Evolutionary conservation across 2,888 invertebrate species (phyloP).

Genomic region (Eubasilissa splendida): DNA sequence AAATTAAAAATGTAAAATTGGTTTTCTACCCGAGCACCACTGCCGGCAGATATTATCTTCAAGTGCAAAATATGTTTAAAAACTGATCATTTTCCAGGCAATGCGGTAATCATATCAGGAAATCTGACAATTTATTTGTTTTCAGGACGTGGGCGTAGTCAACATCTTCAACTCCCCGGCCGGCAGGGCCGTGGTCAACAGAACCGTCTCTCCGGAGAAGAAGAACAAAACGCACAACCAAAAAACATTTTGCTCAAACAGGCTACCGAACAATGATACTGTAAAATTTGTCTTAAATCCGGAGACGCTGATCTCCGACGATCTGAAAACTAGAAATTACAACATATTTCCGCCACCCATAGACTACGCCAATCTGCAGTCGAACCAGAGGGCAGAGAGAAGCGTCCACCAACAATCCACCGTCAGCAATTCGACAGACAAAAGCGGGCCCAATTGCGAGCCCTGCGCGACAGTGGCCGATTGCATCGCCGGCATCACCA

Average conservation of each 20-base stretch:
- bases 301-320: conserved; percentile 33
- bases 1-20: too few relatives aligned
- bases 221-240: conserved; percentile 18
- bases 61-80: too few relatives aligned
- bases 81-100: too few relatives aligned
- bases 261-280: conserved; percentile 38
- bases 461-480: neutral
- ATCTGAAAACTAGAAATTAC: conserved; percentile 22
- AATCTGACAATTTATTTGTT: conserved; percentile 17
- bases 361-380: neutral
- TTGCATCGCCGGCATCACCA: conserved; percentile 7
- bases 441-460: neutral
- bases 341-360: conserved; percentile 13
- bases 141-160: conserved; percentile 53
- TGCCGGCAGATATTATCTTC: too few relatives aligned
- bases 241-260: conserved; percentile 23
- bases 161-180: conserved; percentile 57
- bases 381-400: too few relatives aligned
- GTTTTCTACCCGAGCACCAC: too few relatives aligned
- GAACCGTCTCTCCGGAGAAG: conserved; percentile 39
- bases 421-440: neutral
- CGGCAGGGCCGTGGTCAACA: conserved; percentile 52
- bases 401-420: neutral
- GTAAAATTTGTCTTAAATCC: conserved; percentile 52
- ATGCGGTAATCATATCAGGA: too few relatives aligned